Evolutionary conservation across 2,797 vertebrate genomes (phyloP).

Genomic region (Myotis daubentonii): DNA sequence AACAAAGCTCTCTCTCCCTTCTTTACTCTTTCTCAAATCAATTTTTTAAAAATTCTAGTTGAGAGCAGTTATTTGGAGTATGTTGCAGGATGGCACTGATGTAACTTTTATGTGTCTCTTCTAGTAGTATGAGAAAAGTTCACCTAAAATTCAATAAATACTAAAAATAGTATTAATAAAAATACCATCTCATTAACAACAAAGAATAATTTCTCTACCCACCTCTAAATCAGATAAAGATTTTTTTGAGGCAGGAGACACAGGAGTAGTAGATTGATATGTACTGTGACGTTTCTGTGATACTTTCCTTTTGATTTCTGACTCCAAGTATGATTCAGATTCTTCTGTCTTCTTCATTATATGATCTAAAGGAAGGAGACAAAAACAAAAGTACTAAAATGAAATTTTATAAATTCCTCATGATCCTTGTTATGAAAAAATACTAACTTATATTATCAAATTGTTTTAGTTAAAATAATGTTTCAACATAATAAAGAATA

Average conservation of each 20-base stretch:
- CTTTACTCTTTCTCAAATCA: neutral
- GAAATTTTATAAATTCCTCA: conserved; percentile 47
- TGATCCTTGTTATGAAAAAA: conserved; percentile 4
- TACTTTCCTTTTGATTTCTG: conserved; percentile 86
- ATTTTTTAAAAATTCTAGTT: neutral
- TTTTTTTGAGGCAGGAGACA: conserved; percentile 84
- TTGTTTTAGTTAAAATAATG: conserved; percentile 43
- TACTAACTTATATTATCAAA: neutral
- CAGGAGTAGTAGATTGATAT: conserved; percentile 72
- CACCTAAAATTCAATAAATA: neutral
- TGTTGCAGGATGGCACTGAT: neutral
- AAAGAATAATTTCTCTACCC: conserved; percentile 63
- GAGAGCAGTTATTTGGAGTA: conserved; percentile 3
- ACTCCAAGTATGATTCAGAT: conserved; percentile 82
- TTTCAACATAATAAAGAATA: neutral
- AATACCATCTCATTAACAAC: conserved; percentile 1
- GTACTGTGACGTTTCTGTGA: conserved; percentile 85
- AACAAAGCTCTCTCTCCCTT: neutral
- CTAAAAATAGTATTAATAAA: conserved; percentile 27
- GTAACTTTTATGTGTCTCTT: conserved; percentile 25
- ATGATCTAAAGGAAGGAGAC: conserved; percentile 78
- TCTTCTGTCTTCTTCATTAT: conserved; percentile 84
- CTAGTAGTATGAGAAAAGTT: neutral
- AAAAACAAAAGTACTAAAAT: conserved; percentile 51
- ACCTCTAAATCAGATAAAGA: conserved; percentile 86